Evolutionary conservation across 2,888 invertebrate species (phyloP), one percentile per base, ranked within the genome.

Genomic region (Marronus borbonicus): DNA sequence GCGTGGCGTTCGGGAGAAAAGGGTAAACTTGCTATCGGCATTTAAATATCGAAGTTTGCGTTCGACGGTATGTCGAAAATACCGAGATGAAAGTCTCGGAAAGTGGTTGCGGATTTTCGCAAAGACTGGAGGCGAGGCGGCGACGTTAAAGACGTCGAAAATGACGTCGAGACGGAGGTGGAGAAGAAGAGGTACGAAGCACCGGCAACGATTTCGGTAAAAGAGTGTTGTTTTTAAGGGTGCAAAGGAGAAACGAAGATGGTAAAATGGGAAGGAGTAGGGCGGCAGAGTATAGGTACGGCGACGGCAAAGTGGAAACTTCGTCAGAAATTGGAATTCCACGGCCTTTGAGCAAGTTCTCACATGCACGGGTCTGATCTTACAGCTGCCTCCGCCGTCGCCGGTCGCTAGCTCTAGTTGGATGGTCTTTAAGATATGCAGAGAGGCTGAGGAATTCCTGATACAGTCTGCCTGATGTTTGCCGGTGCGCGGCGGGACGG

Each of bases 291-390:
- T 78, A 76, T 64, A 75, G 78, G 77, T 83, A 84, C 84, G 84
- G 81, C 82, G 81, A 83, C 82, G 78, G 81, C 81, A 83, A 80
- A 82, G 83, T 82, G 82, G 83, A 85, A 85, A 85, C 85, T 85
- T 85, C 84, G 85, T 83, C 81, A 85, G 84, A 85, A 86, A 86
- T 86, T 86, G 85, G 84, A 86, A 85, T 86, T 86, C 85, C 86
- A 82, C 83, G 81, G 84, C 85, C 84, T 86, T 86, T 86, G 86
- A 85, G 82, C 76, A 81, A 82, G 79, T 82, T 81, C 80, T 79
- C 82, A 80, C 81, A 81, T 82, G 81, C 81, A 81, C 49, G 20
- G 77, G 81, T 80, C 82, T 82, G 79, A 80, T 66, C 39, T 20
- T 39, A 17, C 65, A 44, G 65, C 44, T 44, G 49, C 65, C n/a